Percentiles rank a stretch among this genome's conserved stretches.
Evolutionary conservation across 53 echinoderm and acorn worm genomes (phyloP).

Genomic region (Patiria pectinifera): DNA sequence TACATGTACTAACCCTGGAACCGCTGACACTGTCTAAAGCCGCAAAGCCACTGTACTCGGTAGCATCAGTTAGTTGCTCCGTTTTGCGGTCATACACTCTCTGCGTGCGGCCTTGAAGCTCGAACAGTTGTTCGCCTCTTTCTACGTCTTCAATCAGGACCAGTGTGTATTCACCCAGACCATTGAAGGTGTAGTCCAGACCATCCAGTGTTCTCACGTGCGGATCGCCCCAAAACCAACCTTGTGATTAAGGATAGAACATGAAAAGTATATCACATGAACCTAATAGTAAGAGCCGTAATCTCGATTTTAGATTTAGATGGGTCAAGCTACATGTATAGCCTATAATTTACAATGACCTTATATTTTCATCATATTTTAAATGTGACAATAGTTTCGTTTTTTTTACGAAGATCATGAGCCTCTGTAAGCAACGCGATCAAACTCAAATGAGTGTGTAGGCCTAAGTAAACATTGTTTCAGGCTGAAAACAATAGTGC

Average conservation of each 20-base stretch:
- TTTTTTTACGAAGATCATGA: no score
- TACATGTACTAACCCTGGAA: not conserved
- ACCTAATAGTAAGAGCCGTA: no score
- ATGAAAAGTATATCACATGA: not conserved
- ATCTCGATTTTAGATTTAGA: no score
- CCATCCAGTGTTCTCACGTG: constrained; percentile 91
- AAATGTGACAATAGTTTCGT: no score
- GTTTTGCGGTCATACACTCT: constrained; percentile 50
- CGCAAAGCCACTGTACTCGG: constrained; percentile 74
- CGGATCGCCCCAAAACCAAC: constrained; percentile 90
- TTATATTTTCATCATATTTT: no score
- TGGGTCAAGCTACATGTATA: no score
- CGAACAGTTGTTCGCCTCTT: constrained; percentile 31
- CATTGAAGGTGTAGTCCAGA: constrained; percentile 87
- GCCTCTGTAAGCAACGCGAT: no score
- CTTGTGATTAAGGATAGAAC: constrained; percentile 47
- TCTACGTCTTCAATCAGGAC: constrained; percentile 30
- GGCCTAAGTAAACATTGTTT: no score
- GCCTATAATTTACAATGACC: no score
- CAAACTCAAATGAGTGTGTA: no score
- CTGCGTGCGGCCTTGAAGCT: constrained; percentile 76
- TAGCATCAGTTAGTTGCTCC: constrained; percentile 61
- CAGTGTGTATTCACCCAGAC: constrained; percentile 85
- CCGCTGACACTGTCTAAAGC: constrained; percentile 31
- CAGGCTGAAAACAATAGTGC: no score